Evolutionary conservation across 2,888 invertebrate genomes (phyloP).

Genomic region (Mythimna lalbum): DNA sequence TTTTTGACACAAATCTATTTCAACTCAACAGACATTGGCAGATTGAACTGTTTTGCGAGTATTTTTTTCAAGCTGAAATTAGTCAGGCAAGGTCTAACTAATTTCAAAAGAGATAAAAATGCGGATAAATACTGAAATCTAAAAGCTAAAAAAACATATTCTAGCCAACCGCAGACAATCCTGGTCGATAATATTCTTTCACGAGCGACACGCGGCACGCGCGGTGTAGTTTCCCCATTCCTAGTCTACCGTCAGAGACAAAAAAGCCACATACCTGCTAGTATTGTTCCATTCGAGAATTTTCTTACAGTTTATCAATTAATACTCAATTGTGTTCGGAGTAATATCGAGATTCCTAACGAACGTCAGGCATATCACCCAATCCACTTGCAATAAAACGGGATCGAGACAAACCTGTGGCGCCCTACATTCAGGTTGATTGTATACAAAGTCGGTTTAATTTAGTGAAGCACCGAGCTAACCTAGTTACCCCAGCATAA

Average conservation of each 20-base stretch:
- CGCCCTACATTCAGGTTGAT: conserved; percentile 47
- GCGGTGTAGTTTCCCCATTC: not conserved
- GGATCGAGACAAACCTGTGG: conserved; percentile 46
- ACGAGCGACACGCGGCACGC: conserved; percentile 20
- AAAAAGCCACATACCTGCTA: conserved; percentile 11
- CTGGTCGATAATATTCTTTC: conserved; percentile 20
- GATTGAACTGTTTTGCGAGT: not conserved
- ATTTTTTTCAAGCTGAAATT: conserved; percentile 3
- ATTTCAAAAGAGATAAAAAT: not conserved
- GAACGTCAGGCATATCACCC: conserved; percentile 11
- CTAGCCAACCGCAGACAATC: conserved; percentile 18
- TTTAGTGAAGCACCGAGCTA: conserved; percentile 66
- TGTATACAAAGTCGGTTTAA: conserved; percentile 65
- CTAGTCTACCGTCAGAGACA: not conserved
- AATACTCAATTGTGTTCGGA: not conserved
- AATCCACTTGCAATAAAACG: conserved; percentile 32
- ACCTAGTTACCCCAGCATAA: conserved; percentile 70
- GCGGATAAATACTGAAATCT: conserved; percentile 2
- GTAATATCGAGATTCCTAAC: conserved; percentile 15
- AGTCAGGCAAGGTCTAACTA: not conserved
- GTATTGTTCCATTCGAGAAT: conserved; percentile 10
- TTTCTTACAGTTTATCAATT: conserved; percentile 12
- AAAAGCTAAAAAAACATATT: conserved; percentile 9
- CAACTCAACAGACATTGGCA: not conserved
- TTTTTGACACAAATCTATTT: not conserved